phyloP scores from a whole-genome alignment of 2,888 invertebrate genomes.

The Melanotus villosus region DNA sequence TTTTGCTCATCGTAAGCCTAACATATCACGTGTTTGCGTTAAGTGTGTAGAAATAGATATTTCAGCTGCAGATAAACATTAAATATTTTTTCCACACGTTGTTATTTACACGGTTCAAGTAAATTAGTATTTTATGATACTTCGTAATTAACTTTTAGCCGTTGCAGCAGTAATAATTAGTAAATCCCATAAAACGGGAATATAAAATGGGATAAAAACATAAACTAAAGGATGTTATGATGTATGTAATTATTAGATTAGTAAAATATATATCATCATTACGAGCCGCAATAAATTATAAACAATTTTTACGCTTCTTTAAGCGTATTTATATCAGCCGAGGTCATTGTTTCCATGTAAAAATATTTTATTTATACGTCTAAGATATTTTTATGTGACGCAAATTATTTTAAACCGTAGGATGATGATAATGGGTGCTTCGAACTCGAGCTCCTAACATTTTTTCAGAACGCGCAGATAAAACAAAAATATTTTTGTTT shows the following conservation, averaged over 20 bases:
- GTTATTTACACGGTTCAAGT: slow-evolving; percentile 13
- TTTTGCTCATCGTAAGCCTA: no score
- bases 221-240: slow-evolving; percentile 13
- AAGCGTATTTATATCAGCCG: slow-evolving; percentile 16
- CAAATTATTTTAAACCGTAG: slow-evolving; percentile 42
- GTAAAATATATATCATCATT: slow-evolving; percentile 8
- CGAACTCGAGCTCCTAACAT: slow-evolving; percentile 26
- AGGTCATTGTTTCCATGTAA: slow-evolving; percentile 42
- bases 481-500: slow-evolving; percentile 32
- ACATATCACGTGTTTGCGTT: no score
- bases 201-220: neutral
- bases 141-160: slow-evolving; percentile 10
- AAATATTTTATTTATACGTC: slow-evolving; percentile 28
- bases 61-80: neutral
- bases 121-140: slow-evolving; percentile 20
- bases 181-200: slow-evolving; percentile 8
- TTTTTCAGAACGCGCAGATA: slow-evolving; percentile 28
- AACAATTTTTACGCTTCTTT: slow-evolving; percentile 23
- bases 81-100: slow-evolving; percentile 17
- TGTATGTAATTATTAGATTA: slow-evolving; percentile 21
- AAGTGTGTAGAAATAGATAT: neutral
- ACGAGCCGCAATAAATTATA: slow-evolving; percentile 19
- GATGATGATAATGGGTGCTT: slow-evolving; percentile 36
- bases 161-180: slow-evolving; percentile 8
- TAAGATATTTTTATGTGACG: slow-evolving; percentile 41